Base-by-base conservation (phyloP, 1,140 invertebrate genomes). In the Bactericera cockerelli region DNA sequence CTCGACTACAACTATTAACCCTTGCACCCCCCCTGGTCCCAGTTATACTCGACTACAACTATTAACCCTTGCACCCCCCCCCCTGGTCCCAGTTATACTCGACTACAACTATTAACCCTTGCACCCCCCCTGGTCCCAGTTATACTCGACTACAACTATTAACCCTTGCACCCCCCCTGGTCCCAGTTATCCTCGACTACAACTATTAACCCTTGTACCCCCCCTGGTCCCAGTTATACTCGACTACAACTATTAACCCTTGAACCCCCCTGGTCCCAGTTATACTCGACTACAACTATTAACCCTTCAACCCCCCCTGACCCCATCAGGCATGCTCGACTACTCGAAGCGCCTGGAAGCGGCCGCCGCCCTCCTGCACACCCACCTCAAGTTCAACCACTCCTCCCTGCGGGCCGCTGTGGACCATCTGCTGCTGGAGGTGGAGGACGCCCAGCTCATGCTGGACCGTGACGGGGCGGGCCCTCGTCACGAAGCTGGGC, bases 351-450 rank as follows among this genome's bases (percentile, higher is more conserved):
- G 72, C 57, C 71, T 83, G 14, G 77, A 76, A 59, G 72, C 75
- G 38, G 79, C 75, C 63, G 73, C 75, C 8, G 64, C 54, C 49
- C 64, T 65, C 3, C 39, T 70, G 1, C 77, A 85, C 62, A 76
- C 82, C 53, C 77, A 79, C 36, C 74, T 89, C 8, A 81, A 82
- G 63, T 86, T 88, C 68, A 83, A 82, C 67, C 77, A 86, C 61
- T 75, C 74, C 1, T 82, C 79, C 14, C 81, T 90, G 65, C 70
- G 75, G 55, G 76, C 79, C 19, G 83, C 84, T 13, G 82, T 89
- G 60, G 66, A 75, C 2, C 70, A 74, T 24, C 73, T 91, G 26
- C 70, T 87, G n/a, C 64, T 74, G 2, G 80, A 87, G 65, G 80
- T 87, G 1, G 69, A 76, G 39, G 70, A 77, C 11, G 84, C 87